phyloP scores from a whole-genome alignment of 2,888 invertebrate genomes.

The Brenthis daphne region DNA sequence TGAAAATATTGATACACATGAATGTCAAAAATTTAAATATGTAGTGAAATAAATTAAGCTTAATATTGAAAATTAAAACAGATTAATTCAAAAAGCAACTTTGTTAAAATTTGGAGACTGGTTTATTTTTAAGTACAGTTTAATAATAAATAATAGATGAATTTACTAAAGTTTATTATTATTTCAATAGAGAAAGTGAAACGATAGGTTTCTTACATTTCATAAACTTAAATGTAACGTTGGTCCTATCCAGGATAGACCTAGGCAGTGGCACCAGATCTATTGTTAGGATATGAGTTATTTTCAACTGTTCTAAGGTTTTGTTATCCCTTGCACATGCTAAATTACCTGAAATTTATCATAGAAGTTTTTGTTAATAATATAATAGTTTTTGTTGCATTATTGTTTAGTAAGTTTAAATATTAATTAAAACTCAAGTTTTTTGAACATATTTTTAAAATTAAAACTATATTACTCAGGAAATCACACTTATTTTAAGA shows the following conservation, averaged over 20 bases:
- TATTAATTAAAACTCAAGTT: not conserved
- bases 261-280: constrained; percentile 92
- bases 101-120: too few species aligned
- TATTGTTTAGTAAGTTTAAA: too few species aligned
- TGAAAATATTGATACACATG: constrained; percentile 52
- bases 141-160: too few species aligned
- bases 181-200: too few species aligned
- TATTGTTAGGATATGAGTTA: constrained; percentile 90
- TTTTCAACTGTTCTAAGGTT: constrained; percentile 84
- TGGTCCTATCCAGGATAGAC: constrained; percentile 84
- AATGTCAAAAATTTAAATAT: not conserved
- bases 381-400: too few species aligned
- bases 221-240: constrained; percentile 87
- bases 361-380: too few species aligned
- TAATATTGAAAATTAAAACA: too few species aligned
- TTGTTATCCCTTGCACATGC: constrained; percentile 89
- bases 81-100: too few species aligned
- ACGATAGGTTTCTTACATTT: constrained; percentile 79
- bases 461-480: too few species aligned
- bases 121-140: too few species aligned
- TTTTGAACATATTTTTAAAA: not conserved
- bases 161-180: too few species aligned
- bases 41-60: not conserved
- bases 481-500: too few species aligned
- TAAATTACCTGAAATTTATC: constrained; percentile 84